Evolutionary conservation across 2,797 vertebrate genomes (phyloP), one percentile per base, ranked within the genome.

Genomic region (Heterohyrax brucei): DNA sequence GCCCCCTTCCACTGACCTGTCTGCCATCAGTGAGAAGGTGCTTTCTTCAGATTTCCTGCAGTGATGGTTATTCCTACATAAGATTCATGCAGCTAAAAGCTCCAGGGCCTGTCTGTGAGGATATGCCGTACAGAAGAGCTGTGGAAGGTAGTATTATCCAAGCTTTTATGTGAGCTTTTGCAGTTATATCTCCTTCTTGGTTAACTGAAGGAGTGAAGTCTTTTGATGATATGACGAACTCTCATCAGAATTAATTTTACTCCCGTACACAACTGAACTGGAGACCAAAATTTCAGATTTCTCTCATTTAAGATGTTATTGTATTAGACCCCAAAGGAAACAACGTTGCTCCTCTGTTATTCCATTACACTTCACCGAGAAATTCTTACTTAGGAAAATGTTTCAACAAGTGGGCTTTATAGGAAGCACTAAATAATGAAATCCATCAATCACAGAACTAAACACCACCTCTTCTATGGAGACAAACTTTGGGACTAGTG

Each of bases 11-110:
- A 0, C 44, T 80, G 91, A 80, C 50, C 84, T 46, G 2, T 61
- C 22, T 59, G 72, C 78, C 86, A 84, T 75, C 59, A 33, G 7
- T 39, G 30, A 84, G 14, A 81, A 83, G 61, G 80, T 13, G 21
- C 33, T 92, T 95, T 3, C 1, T 94, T 95, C 95, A 50, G 59
- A 73, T 81, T 85, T 48, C 53, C 96, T 87, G 30, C 30, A 50
- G 24, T 50, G 80, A 89, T 75, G 4, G 64, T 80, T 96, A 48
- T 77, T 85, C 89, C 26, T 82, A 24, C 76, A 78, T 68, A 83
- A 95, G 83, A 64, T 86, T 95, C 96, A 14, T 82, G 82, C 70
- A 56, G 80, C 82, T 96, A 53, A 50, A 87, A 89, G 81, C 93
- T 12, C 53, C 59, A 28, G 91, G 61, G 8, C 75, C 53, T 95